A percentile compares a stretch with the other conserved stretches of the same genome.
Evolutionary conservation across 2,113 vertebrate species (phyloP).

Genomic region (Balaeniceps rex): DNA sequence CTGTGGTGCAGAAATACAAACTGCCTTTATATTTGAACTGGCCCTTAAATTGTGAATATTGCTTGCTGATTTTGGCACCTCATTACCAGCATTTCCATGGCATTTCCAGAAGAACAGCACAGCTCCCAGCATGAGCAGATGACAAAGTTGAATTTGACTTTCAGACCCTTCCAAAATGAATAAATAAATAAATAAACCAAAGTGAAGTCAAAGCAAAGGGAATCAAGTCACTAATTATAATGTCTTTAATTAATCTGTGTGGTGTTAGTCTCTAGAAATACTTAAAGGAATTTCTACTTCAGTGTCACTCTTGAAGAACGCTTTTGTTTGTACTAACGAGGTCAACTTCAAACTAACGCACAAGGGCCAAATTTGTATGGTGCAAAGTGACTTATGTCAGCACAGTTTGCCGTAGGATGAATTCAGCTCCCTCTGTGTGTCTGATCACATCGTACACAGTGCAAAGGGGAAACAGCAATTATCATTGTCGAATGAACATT

Average conservation of each 20-base stretch:
- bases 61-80: conserved; percentile 30
- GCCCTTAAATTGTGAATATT: not conserved
- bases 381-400: not conserved
- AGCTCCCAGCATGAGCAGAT: conserved; percentile 13
- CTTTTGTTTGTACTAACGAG: not conserved
- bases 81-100: not conserved
- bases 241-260: not conserved
- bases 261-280: not conserved
- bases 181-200: not conserved
- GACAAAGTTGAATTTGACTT: conserved; percentile 22
- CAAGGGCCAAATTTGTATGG: not conserved
- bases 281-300: not conserved
- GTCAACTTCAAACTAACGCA: not conserved
- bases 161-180: not conserved
- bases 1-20: conserved; percentile 1
- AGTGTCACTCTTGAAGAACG: not conserved
- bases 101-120: conserved; percentile 14
- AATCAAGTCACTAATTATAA: not conserved
- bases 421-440: not conserved
- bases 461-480: not conserved
- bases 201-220: not conserved
- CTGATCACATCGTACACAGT: not conserved
- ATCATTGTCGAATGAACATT: not conserved
- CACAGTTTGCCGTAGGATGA: not conserved
- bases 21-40: not conserved